Evolutionary conservation across 2,113 vertebrate genomes (phyloP), one percentile per base, ranked within the genome.

Genomic region (Hyperopisus bebe): DNA sequence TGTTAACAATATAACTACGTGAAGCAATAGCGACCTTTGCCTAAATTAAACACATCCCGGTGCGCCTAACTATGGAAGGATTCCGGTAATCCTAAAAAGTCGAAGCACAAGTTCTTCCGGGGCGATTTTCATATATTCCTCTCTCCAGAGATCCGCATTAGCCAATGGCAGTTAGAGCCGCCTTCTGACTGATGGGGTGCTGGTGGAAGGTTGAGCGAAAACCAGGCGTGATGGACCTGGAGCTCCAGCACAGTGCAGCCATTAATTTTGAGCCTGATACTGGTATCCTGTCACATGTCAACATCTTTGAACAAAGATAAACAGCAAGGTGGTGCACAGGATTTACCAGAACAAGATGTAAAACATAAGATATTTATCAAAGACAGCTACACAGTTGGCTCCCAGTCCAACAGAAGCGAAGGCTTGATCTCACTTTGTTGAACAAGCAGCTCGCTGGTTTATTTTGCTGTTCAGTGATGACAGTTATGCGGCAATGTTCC

Each of bases 11-110:
- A 58, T 89, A 86, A 89, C n/a, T 70, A 55, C 50, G 5, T 46
- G 19, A 53, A 58, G 17, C 47, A 39, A 51, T 66, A 10, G 11
- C 48, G 77, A 91, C 46, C 86, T 89, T 88, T 84, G 24, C 10
- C 80, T 88, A 87, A 91, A 91, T 91, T 88, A 88, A 44, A 53
- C 47, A 47, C 31, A 47, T 46, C 86, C 83, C 74, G 82, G 74
- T 31, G 13, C 48, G 35, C 3, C 80, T 24, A 66, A 10, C 80
- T 62, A 46, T 9, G 82, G 55, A 88, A 42, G 80, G 70, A 86
- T 7, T 55, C 27, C 5, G 21, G 21, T 89, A 88, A 89, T 91
- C 86, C 74, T 21, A 42, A 46, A 47, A 58, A 66, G 46, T 66
- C 55, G 44, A 46, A 87, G 1, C n/a, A 5, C 17, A 24, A 48